These are phyloP conservation scores for Pseudomugil tenellus DNA, from an alignment of 2,797 vertebrate species.

Conservation along the genomic window DNA sequence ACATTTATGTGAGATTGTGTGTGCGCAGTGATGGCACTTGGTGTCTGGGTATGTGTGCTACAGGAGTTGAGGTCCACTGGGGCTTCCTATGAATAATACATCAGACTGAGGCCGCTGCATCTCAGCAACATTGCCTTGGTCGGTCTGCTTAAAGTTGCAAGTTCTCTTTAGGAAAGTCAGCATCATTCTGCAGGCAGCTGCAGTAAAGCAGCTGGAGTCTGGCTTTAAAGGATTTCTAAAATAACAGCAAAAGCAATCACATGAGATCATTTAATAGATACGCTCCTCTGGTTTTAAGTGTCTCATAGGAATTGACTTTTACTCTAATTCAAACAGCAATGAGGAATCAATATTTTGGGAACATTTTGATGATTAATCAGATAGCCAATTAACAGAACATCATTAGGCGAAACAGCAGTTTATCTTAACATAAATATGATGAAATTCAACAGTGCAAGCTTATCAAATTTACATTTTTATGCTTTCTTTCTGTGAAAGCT, in stretches of 20 bases:
- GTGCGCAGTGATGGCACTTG: slow-evolving; percentile 57
- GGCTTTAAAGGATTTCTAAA: slow-evolving; percentile 17
- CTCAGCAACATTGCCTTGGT: slow-evolving; percentile 77
- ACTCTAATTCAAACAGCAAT: neutral
- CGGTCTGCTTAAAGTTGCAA: slow-evolving; percentile 81
- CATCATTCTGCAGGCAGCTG: slow-evolving; percentile 56
- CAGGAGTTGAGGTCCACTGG: slow-evolving; percentile 79
- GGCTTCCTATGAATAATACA: slow-evolving; percentile 85
- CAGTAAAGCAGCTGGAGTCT: slow-evolving; percentile 41
- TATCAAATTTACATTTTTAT: neutral
- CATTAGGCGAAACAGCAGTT: neutral
- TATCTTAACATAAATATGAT: neutral
- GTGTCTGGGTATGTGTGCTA: slow-evolving; percentile 68
- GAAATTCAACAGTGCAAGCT: neutral
- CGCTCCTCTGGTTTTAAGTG: neutral
- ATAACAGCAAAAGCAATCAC: slow-evolving; percentile 15
- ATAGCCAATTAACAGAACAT: neutral
- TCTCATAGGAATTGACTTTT: slow-evolving; percentile 16
- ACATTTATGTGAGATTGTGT: neutral
- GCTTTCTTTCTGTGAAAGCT: neutral
- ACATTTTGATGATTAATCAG: neutral
- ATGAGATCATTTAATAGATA: slow-evolving; percentile 15
- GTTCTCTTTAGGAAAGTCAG: slow-evolving; percentile 63
- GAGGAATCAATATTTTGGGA: neutral
- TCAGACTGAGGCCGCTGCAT: slow-evolving; percentile 77